Conservation (phyloP, 2,113 vertebrate species). For the Aplodontia rufa region DNA sequence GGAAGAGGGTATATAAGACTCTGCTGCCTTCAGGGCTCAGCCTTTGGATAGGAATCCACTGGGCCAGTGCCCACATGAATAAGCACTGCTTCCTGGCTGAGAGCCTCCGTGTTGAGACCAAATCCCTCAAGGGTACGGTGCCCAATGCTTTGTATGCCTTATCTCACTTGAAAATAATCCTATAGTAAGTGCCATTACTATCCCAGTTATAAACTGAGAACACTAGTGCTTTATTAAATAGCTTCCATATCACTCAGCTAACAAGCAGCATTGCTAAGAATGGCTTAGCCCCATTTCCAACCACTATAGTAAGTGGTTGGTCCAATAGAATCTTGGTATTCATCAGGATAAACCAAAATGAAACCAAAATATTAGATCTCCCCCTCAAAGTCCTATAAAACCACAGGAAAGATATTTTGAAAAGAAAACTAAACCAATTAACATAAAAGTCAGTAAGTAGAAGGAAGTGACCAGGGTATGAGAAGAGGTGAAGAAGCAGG, state of each 20-base stretch:
- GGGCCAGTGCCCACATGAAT: no score
- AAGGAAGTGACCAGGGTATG: no score
- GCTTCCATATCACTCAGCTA: not conserved
- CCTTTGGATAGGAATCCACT: no score
- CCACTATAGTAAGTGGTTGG: not conserved
- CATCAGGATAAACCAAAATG: not conserved
- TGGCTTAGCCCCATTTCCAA: not conserved
- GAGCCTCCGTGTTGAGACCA: no score
- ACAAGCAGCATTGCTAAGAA: not conserved
- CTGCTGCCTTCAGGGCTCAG: no score
- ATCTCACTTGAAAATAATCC: slow-evolving; percentile 1
- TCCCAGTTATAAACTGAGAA: not conserved
- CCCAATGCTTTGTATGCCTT: not conserved
- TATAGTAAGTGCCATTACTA: not conserved
- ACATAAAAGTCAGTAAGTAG: no score
- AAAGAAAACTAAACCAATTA: not conserved
- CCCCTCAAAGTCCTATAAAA: not conserved
- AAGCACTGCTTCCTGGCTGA: no score
- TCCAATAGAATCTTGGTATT: not conserved
- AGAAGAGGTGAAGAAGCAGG: no score
- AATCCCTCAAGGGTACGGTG: no score
- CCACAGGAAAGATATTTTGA: not conserved
- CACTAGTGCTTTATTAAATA: not conserved
- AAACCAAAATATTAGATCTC: slow-evolving; percentile 14
- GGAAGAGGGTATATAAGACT: no score